Conservation (phyloP, 1,140 invertebrate species). For the Stegodyphus dumicola region DNA sequence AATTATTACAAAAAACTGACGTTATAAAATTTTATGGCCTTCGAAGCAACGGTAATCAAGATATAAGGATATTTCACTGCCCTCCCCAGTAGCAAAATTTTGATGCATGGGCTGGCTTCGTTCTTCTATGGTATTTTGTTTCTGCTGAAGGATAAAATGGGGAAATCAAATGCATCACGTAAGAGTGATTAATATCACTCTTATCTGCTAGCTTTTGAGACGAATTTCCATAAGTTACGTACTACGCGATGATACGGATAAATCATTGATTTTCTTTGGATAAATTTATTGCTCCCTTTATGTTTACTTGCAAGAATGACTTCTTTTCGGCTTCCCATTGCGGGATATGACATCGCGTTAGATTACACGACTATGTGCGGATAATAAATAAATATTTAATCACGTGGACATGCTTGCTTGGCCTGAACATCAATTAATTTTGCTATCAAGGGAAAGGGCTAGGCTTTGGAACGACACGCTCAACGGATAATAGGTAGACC, state of each 20-base stretch:
- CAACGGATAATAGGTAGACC: no score
- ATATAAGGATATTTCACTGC: constrained; percentile 14
- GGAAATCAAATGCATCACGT: constrained; percentile 17
- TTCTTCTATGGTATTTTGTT: constrained; percentile 15
- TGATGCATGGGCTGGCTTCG: constrained; percentile 21
- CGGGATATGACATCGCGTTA: no score
- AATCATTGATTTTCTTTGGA: no score
- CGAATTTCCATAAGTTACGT: constrained; percentile 16
- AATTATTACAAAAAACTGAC: constrained; percentile 27
- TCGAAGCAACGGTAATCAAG: constrained; percentile 36
- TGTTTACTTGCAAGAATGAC: no score
- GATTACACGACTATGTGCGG: no score
- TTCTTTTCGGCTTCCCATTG: no score
- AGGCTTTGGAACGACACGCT: no score
- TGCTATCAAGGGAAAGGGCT: no score
- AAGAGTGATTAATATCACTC: constrained; percentile 26
- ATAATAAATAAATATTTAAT: no score
- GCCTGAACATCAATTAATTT: no score
- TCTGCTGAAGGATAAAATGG: constrained; percentile 11
- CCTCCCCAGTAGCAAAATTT: neutral
- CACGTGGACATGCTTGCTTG: no score
- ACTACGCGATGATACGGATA: neutral
- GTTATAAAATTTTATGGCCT: constrained; percentile 47
- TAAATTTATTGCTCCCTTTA: no score
- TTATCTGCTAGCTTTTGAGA: neutral